Base-by-base conservation (phyloP, 2,888 invertebrate genomes). In the Meganola albula region DNA sequence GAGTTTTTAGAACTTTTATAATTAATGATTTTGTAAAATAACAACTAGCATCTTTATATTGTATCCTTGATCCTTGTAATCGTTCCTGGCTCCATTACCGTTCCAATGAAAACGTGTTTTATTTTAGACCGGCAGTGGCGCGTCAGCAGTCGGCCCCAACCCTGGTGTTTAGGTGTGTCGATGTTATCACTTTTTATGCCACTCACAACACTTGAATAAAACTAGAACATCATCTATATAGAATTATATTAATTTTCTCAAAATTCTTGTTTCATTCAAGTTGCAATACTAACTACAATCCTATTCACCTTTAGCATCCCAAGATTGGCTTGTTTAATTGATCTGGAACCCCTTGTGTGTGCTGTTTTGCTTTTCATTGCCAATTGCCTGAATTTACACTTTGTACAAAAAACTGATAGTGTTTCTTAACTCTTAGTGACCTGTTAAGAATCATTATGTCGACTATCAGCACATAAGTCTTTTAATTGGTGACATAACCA, bases 111-210 rank as follows among this genome's bases (percentile, higher is more conserved):
- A 60, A 60, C 68, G 73, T 83, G 73, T 84, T 85, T 84, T 73
- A 75, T 87, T 87, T 84, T 87, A 87, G 87, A 86, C 87, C 87
- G 63, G 79, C 84, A 65, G 87, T 87, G 80, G 82, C 87, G 76
- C 82, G 87, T 48, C 87, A 87, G 85, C 87, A 87, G 83, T 87
- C 87, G 40, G 86, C 87, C 58, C 87, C 87, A 61, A 86, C 87
- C 71, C 83, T 87, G 73, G 87, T 87, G 75, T 85, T 85, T 87
- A 87, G 87, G 87, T 87, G 87, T 87, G 87, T 87, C 86, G 83
- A 78, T 84, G 84, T 83, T 80, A 74, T 74, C 79, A 70, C 59
- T 67, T 74, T 61, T 60, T 73, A 57, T 65, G 60, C 52, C 56
- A 53, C 44, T 63, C 63, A 68, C 74, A 64, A 63, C 63, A 72